phyloP scores from a whole-genome alignment of 2,113 vertebrate species.

The Progne subis region DNA sequence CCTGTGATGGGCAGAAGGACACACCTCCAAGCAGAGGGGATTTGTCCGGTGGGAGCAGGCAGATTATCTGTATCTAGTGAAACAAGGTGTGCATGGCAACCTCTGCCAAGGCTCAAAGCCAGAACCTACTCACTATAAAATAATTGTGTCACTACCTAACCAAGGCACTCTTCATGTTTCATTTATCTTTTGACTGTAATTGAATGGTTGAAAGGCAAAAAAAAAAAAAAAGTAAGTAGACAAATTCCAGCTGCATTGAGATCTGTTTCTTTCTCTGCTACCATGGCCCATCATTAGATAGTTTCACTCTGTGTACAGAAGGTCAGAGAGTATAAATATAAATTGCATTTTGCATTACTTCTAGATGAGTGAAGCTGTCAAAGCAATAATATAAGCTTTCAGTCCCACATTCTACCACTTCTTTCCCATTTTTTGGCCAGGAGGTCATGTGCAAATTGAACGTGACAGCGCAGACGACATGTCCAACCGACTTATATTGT shows the following conservation, averaged over 20 bases:
- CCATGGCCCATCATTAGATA: conserved; percentile 82
- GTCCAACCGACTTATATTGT: conserved; percentile 92
- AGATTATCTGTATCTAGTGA: conserved; percentile 73
- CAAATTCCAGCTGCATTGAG: conserved; percentile 82
- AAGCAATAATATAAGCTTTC: conserved; percentile 96
- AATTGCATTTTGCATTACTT: conserved; percentile 99
- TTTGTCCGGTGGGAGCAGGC: conserved; percentile 64
- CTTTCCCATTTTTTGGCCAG: conserved; percentile 89
- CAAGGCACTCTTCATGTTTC: conserved; percentile 70
- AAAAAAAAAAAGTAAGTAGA: conserved; percentile 79
- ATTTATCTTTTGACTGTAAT: conserved; percentile 82
- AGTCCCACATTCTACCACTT: conserved; percentile 94
- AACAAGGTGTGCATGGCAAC: conserved; percentile 69
- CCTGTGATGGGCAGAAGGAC: conserved; percentile 65
- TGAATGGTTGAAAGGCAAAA: conserved; percentile 78
- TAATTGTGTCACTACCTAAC: conserved; percentile 76
- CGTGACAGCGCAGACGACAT: conserved; percentile 93
- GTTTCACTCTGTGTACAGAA: conserved; percentile 82
- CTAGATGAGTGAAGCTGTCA: conserved; percentile 99
- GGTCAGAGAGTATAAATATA: conserved; percentile 97
- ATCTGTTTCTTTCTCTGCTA: conserved; percentile 78
- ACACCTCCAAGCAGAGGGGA: conserved; percentile 73
- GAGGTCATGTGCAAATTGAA: conserved; percentile 98
- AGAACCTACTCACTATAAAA: conserved; percentile 76
- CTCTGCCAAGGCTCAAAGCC: conserved; percentile 75